phyloP scores from a whole-genome alignment of 1,140 invertebrate genomes.

The Anoplophora glabripennis region DNA sequence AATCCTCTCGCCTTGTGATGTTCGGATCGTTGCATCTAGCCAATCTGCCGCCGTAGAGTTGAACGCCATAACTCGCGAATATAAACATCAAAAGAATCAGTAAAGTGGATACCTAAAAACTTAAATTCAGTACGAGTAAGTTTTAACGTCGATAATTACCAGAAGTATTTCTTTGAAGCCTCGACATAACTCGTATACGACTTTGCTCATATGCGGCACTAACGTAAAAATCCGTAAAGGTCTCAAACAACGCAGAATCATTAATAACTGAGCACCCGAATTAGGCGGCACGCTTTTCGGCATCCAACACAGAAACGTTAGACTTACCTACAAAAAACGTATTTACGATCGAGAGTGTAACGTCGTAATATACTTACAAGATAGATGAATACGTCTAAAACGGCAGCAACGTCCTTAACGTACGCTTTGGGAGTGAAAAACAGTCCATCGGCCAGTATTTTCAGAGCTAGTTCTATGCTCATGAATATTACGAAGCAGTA shows the following conservation, averaged over 20 bases:
- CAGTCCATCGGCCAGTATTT: constrained; percentile 95
- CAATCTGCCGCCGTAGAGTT: constrained; percentile 92
- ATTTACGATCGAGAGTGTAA: not conserved
- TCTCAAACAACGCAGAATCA: constrained; percentile 94
- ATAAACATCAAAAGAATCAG: constrained; percentile 98
- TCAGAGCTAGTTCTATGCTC: constrained; percentile 93
- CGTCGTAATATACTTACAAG: constrained; percentile 62
- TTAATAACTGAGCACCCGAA: constrained; percentile 89
- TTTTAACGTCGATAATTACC: constrained; percentile 37
- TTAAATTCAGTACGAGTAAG: too few relatives aligned
- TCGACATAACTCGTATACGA: constrained; percentile 96
- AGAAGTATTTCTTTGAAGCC: constrained; percentile 99
- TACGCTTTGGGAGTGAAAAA: constrained; percentile 99
- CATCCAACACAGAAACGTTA: constrained; percentile 97
- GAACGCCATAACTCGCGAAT: constrained; percentile 98
- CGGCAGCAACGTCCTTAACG: constrained; percentile 94
- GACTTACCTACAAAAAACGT: constrained; percentile 65
- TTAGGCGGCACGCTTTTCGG: constrained; percentile 86
- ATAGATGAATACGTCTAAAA: constrained; percentile 97
- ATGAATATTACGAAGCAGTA: constrained; percentile 98
- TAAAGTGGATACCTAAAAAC: constrained; percentile 74
- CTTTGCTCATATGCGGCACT: constrained; percentile 98
- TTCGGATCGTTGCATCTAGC: constrained; percentile 96
- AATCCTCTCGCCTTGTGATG: constrained; percentile 79
- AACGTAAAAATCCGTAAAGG: constrained; percentile 96